Evolutionary conservation across 92 coral and sea anemone species (phyloP).

Genomic region (Phymanthus crucifer): DNA sequence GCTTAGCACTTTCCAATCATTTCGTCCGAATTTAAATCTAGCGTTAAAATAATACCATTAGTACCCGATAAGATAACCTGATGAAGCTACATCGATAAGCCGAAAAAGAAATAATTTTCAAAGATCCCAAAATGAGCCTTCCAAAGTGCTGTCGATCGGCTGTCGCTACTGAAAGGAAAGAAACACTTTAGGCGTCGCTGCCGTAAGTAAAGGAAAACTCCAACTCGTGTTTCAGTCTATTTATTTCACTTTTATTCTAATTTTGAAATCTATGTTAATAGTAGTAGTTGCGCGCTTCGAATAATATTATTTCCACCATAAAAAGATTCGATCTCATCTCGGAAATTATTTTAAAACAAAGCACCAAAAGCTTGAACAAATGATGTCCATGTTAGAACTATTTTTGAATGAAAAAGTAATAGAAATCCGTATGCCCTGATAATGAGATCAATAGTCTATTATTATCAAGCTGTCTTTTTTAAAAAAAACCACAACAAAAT

Average conservation of each 20-base stretch:
- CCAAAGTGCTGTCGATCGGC: neutral
- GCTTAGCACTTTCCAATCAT: slow-evolving; percentile 12
- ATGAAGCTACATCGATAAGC: slow-evolving; percentile 31
- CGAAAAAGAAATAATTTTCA: neutral
- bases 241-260: slow-evolving; percentile 3
- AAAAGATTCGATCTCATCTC: neutral
- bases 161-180: neutral
- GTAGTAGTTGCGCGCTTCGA: neutral
- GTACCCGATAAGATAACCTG: slow-evolving; percentile 25
- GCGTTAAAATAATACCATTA: slow-evolving; percentile 36
- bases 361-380: neutral
- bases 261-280: neutral
- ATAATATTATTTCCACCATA: neutral
- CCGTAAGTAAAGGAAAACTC: slow-evolving; percentile 19
- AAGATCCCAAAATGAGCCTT: slow-evolving; percentile 22
- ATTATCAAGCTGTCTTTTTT: slow-evolving; percentile 13
- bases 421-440: slow-evolving; percentile 4
- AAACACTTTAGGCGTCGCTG: slow-evolving; percentile 11
- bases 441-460: neutral
- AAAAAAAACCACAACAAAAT: slow-evolving; percentile 1
- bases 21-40: slow-evolving; percentile 21
- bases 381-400: neutral
- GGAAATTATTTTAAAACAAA: neutral
- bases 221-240: neutral
- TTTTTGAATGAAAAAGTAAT: neutral